Base-by-base conservation (phyloP, 2,113 vertebrate species). In the Sterrhoptilus dennistouni region DNA sequence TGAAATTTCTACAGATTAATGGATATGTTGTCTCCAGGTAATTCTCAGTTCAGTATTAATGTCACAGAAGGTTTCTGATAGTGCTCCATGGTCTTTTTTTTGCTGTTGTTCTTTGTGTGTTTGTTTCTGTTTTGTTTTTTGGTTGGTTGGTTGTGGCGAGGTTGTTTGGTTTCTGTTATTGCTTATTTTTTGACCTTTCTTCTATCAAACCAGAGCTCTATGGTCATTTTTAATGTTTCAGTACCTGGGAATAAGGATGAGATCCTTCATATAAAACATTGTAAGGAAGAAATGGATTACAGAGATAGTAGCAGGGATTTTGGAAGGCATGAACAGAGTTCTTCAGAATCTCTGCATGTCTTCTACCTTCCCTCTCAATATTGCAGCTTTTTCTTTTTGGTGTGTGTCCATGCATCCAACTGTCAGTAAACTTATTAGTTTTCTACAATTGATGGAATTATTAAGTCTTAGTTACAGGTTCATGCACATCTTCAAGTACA, bases 1-100 rank as follows among this genome's bases (percentile, higher is more conserved):
- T 99, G 80, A 99, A 99, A 96, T 99, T 99, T 96, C 97, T 99
- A 16, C 99, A 99, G 97, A 99, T 99, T 89, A 99, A 99, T 19
- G 99, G 99, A 56, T 99, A 99, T 84, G 98, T 97, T 16, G 99
- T 99, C 22, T 99, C 99, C 87, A 99, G 99, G 99, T 99, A 97
- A 94, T 96, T 70, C 11, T 70, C 50, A n/a, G 47, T 42, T 75
- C 33, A 52, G 18, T 74, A 7, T 47, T 81, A 68, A 11, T 49
- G 14, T 69, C 42, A 85, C 36, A 69, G 31, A 56, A 64, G 3
- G 24, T 81, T 82, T 81, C 18, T 74, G 74, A 44, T 44, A 49
- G 16, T 68, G 10, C 35, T 64, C 6, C 42, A 3, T 45, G 20
- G 44, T 45, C 8, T 45, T 45, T 45, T 21, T 20, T 20, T 45